Evolutionary conservation across 2,797 vertebrate species (phyloP).

Genomic region (Megaceryle alcyon): DNA sequence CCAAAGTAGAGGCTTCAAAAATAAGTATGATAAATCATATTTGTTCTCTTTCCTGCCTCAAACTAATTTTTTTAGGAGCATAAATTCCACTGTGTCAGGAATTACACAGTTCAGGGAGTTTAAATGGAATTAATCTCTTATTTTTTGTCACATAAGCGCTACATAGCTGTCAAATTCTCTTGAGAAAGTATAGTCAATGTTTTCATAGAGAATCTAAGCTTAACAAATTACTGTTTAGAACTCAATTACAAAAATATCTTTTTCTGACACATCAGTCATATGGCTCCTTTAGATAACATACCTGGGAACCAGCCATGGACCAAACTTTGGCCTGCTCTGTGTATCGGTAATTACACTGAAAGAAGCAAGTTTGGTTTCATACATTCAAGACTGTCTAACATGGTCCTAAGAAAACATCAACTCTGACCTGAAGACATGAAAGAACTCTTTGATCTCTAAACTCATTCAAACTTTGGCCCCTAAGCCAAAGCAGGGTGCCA

Average conservation of each 20-base stretch:
- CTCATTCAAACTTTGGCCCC: background rate
- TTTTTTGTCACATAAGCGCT: background rate
- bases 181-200: background rate
- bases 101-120: background rate
- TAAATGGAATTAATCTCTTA: background rate
- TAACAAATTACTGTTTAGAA: background rate
- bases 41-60: background rate
- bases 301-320: background rate
- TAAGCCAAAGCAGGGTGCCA: background rate
- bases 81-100: background rate
- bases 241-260: background rate
- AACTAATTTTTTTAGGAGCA: background rate
- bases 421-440: conserved; percentile 1
- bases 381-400: background rate
- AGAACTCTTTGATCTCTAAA: background rate
- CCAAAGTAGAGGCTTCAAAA: background rate
- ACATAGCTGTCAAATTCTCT: background rate
- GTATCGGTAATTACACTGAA: background rate
- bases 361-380: background rate
- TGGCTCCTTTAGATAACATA: background rate
- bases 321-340: background rate
- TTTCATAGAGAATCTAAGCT: background rate
- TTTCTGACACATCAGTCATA: background rate
- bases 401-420: background rate
- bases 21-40: background rate